phyloP scores from a whole-genome alignment of 2,888 invertebrate genomes.

The Nephrotoma guestfalica region DNA sequence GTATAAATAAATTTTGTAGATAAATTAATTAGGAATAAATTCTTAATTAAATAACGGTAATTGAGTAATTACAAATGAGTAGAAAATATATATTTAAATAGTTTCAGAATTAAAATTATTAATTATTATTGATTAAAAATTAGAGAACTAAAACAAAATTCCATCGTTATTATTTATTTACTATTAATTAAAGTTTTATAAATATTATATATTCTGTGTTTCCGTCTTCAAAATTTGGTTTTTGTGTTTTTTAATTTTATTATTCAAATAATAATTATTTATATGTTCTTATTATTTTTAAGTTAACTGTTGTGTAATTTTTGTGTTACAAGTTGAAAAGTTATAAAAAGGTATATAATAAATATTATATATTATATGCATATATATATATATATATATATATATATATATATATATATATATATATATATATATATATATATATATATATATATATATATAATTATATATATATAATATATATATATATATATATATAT shows the following conservation, averaged over 20 bases:
- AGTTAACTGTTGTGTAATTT: not conserved
- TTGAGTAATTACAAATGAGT: conserved; percentile 1
- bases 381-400: not conserved
- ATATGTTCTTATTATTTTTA: not conserved
- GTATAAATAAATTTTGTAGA: not conserved
- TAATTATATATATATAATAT: not conserved
- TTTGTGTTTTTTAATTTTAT: conserved; percentile 3
- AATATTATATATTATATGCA: not conserved
- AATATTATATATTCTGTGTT: not conserved
- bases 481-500: not conserved
- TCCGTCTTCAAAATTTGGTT: conserved; percentile 6
- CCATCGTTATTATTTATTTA: not conserved
- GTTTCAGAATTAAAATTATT: not conserved
- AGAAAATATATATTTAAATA: not conserved
- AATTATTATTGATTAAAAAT: not conserved
- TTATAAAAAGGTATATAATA: not conserved
- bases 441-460: not conserved
- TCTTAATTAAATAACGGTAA: not conserved
- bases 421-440: not conserved
- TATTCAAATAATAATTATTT: not conserved
- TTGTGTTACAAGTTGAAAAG: conserved; percentile 1
- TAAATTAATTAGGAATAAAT: not conserved
- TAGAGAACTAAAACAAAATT: not conserved
- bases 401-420: not conserved
- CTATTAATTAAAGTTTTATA: not conserved